These are phyloP conservation scores for Lepisosteus oculatus DNA, from an alignment of 2,113 vertebrate species.

Conservation along the genomic window DNA sequence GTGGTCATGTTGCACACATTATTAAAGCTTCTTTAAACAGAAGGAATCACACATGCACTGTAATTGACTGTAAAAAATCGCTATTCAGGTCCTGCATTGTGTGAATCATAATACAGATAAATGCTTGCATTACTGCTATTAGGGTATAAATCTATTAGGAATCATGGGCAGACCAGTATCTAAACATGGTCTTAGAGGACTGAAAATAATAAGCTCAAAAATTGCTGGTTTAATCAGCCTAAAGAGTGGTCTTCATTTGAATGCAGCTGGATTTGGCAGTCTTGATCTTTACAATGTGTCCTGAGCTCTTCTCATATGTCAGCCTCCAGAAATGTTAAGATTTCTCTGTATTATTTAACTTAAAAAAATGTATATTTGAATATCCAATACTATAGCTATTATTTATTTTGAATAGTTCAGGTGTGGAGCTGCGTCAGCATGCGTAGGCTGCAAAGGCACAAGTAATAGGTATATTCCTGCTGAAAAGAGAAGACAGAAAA, in stretches of 20 bases:
- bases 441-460: too few species aligned
- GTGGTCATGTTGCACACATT: slow-evolving; percentile 81
- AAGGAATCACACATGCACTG: slow-evolving; percentile 77
- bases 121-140: slow-evolving; percentile 87
- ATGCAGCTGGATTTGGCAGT: slow-evolving; percentile 64
- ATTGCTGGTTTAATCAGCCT: slow-evolving; percentile 85
- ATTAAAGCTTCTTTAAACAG: slow-evolving; percentile 88
- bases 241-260: slow-evolving; percentile 80
- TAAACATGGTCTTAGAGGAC: slow-evolving; percentile 78
- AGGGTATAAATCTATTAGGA: slow-evolving; percentile 90
- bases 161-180: slow-evolving; percentile 78
- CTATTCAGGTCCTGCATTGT: slow-evolving; percentile 96
- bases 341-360: not conserved
- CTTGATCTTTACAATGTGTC: slow-evolving; percentile 46
- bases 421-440: too few species aligned
- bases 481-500: too few species aligned
- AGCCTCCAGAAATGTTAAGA: not conserved
- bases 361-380: not conserved
- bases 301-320: slow-evolving; percentile 45
- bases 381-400: not conserved
- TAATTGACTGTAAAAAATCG: slow-evolving; percentile 94
- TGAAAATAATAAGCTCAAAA: slow-evolving; percentile 85
- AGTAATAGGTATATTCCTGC: too few species aligned
- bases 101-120: slow-evolving; percentile 89
- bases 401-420: not conserved